Conservation (phyloP, 2,113 vertebrate species). For the Eurypyga helias region DNA sequence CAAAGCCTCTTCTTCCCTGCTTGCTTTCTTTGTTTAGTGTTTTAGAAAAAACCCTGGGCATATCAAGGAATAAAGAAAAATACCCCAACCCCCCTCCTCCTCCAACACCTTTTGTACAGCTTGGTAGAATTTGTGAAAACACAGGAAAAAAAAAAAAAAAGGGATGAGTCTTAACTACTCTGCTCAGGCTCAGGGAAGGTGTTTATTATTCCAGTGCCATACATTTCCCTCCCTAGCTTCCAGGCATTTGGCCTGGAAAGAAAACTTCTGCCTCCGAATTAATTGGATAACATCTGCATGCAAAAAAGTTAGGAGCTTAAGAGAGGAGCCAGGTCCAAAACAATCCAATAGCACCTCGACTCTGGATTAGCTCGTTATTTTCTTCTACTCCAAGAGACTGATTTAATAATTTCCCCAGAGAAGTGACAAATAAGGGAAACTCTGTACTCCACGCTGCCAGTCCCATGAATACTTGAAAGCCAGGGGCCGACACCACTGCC, state of each 20-base stretch:
- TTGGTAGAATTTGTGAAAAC: conserved; percentile 39
- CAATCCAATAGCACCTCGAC: neutral
- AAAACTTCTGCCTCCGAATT: conserved; percentile 7
- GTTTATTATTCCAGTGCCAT: conserved; percentile 55
- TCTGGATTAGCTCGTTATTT: conserved; percentile 36
- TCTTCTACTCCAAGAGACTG: conserved; percentile 30
- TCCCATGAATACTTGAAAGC: neutral
- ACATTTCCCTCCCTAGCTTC: conserved; percentile 51
- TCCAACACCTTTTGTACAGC: neutral
- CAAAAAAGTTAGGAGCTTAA: conserved; percentile 31
- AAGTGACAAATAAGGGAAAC: neutral
- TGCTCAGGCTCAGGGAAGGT: conserved; percentile 10
- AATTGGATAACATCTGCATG: conserved; percentile 57
- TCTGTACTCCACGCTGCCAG: neutral
- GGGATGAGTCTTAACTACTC: neutral
- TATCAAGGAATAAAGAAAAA: neutral
- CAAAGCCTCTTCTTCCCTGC: neutral
- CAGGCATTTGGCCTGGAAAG: conserved; percentile 63
- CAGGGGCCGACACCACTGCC: neutral
- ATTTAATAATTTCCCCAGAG: conserved; percentile 19
- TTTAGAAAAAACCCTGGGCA: neutral
- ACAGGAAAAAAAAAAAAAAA: conserved; percentile 9
- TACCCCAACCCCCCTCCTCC: neutral
- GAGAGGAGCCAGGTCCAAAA: neutral
- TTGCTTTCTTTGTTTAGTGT: neutral